Base-by-base conservation (phyloP, 2,113 vertebrate species). In the Mirza zaza region DNA sequence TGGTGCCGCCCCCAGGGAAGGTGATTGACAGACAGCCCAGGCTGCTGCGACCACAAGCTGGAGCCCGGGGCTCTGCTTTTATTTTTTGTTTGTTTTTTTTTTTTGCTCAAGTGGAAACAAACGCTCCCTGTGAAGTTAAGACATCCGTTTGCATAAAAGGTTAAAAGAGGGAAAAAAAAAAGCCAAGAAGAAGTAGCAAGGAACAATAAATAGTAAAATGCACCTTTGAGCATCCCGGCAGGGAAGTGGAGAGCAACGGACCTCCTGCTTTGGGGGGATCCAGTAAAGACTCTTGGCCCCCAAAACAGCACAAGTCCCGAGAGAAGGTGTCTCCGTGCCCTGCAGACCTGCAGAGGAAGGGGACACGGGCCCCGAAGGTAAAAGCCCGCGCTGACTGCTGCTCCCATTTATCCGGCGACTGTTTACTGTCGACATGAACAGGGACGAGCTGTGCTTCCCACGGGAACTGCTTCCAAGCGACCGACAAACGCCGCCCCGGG, bases 1-100 rank as follows among this genome's bases (percentile, higher is more conserved):
- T 63, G 98, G 94, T 99, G 99, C 83, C 80, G 97, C 45, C 45
- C 45, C 7, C 13, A 96, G 79, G 42, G 98, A 98, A 55, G 23
- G 21, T 5, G 87, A 71, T 11, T 52, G 52, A 3, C 23, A 0
- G 0, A 45, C 1, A 45, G 45, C 45, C n/a, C 32, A 3, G 21
- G 2, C 1, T 0, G 9, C 25, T 0, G 0, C 8, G 11, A 0
- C 0, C 4, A 6, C 23, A 6, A 17, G 1, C 34, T 9, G 3
- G 21, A 4, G 21, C 2, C 25, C 34, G 0, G 12, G 0, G 6
- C 6, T n/a, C 7, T 2, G 13, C 10, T n/a, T 7, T 45, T 45
- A 6, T 45, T 45, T 45, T 6, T 45, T 45, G 42, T 45, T 45
- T 45, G 6, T 45, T 45, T 45, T 45, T 4, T 8, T 5, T 7